Evolutionary conservation across 1,140 invertebrate species (phyloP), one percentile per base, ranked within the genome.

Genomic region (Solenopsis fugax): DNA sequence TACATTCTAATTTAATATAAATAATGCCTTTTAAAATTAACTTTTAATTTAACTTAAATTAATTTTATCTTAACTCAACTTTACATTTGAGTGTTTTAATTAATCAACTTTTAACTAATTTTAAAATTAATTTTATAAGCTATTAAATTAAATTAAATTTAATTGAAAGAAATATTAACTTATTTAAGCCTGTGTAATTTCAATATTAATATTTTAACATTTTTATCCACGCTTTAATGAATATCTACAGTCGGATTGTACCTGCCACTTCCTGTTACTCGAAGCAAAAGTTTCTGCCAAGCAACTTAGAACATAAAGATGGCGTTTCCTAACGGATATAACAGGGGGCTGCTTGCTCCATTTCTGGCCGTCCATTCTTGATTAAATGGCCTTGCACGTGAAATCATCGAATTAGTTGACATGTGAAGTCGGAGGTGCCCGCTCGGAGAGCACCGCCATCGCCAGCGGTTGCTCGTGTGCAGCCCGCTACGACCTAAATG

Each of bases 381-480:
- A 52, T 81, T 34, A 81, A 81, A 81, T n/a, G 50, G n/a, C 7
- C 16, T 6, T 41, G 41, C 50, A 69, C 64, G 64, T 58, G 41
- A 81, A 81, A 10, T 58, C 37, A 21, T 56, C 37, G 21, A 71
- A 18, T 71, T 56, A n/a, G 21, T 81, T 29, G 78, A 71, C 50
- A 81, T 71, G 65, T 71, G 37, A 71, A 71, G 9, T 16, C 65
- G 50, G 13, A n/a, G 37, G 34, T 56, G 16, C 16, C 41, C 13
- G 24, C 64, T 58, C 78, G 50, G 50, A 29, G 52, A 56, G 78
- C 78, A 81, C 50, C 78, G 64, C 58, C 16, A 4, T 29, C 29
- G 29, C 29, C 29, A 29, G 29, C 29, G 29, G 29, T 29, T 29
- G 64, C 62, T 67, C 13, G n/a, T 41, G 34, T 67, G 64, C 78